Evolutionary conservation across 2,888 invertebrate species (phyloP).

Genomic region (Drosophila leonis): DNA sequence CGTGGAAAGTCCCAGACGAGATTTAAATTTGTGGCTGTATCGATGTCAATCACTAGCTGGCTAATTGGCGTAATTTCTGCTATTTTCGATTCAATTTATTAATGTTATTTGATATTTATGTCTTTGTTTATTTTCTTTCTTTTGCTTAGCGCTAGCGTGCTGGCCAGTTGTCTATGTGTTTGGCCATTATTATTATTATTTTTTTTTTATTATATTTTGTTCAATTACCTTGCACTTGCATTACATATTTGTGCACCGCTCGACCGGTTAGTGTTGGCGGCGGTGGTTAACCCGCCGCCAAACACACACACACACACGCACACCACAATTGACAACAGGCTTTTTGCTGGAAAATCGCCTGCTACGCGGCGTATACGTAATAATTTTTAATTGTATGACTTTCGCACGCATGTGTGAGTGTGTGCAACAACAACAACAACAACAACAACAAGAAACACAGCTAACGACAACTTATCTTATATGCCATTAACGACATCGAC

Average conservation of each 20-base stretch:
- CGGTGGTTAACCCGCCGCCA: conserved; percentile 69
- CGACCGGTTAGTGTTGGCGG: conserved; percentile 62
- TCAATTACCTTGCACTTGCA: conserved; percentile 82
- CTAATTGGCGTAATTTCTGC: conserved; percentile 39
- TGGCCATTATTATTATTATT: conserved; percentile 1
- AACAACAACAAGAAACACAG: conserved; percentile 44
- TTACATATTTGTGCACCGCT: conserved; percentile 44
- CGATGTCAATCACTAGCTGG: conserved; percentile 32
- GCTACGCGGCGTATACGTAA: conserved; percentile 76
- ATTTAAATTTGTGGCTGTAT: conserved; percentile 33
- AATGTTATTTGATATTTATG: conserved; percentile 13
- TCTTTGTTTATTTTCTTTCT: conserved; percentile 15
- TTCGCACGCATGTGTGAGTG: conserved; percentile 53
- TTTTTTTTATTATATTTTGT: conserved; percentile 33
- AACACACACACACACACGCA: conserved; percentile 18
- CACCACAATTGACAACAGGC: conserved; percentile 50
- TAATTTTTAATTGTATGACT: conserved; percentile 76
- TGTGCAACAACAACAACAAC: conserved; percentile 25
- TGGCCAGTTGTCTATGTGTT: conserved; percentile 1
- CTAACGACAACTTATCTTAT: conserved; percentile 49
- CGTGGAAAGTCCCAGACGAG: conserved; percentile 12
- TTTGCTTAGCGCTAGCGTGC: conserved; percentile 5
- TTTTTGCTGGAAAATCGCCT: conserved; percentile 52
- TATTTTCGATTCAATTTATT: conserved; percentile 11
- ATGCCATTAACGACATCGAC: conserved; percentile 51